A percentile compares a stretch with the other conserved stretches of the same genome.
phyloP scores from a whole-genome alignment of 2,113 vertebrate genomes.

The Pelusios castaneus region DNA sequence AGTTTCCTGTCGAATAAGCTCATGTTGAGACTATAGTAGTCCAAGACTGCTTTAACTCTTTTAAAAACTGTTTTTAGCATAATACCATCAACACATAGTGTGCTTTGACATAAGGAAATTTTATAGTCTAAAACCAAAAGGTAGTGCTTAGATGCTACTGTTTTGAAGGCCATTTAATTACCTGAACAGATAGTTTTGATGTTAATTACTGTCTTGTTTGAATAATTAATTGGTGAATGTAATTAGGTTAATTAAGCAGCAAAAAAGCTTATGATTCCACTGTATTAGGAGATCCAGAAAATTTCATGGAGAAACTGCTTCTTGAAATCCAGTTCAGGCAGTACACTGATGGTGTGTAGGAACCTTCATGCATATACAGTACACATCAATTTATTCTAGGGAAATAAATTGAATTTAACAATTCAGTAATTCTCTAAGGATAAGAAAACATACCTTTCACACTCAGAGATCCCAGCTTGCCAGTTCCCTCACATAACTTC shows the following conservation, averaged over 20 bases:
- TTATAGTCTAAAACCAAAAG: slow-evolving; percentile 33
- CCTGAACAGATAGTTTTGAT: background rate
- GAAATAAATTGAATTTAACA: slow-evolving; percentile 63
- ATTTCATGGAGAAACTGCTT: background rate
- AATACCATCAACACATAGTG: background rate
- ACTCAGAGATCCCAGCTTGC: slow-evolving; percentile 20
- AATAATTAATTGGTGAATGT: slow-evolving; percentile 33
- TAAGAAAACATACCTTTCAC: slow-evolving; percentile 50
- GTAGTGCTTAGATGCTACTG: background rate
- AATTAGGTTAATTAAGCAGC: slow-evolving; percentile 16
- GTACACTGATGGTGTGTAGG: background rate
- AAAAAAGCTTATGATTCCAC: background rate
- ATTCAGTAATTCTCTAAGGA: slow-evolving; percentile 57
- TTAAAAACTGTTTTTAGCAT: slow-evolving; percentile 18
- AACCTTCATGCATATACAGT: slow-evolving; percentile 9
- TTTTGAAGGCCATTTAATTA: background rate
- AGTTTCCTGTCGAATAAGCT: slow-evolving; percentile 4
- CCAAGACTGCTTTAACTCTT: background rate
- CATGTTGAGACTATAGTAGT: background rate
- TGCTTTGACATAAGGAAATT: slow-evolving; percentile 3
- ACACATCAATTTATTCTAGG: slow-evolving; percentile 15
- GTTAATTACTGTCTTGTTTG: slow-evolving; percentile 53
- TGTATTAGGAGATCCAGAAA: background rate
- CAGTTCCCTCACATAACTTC: slow-evolving; percentile 31
- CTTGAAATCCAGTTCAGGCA: background rate